A percentile compares a stretch with the other conserved stretches of the same genome.
Conservation (phyloP, 2,888 invertebrate species). For the Hetaerina titia region DNA sequence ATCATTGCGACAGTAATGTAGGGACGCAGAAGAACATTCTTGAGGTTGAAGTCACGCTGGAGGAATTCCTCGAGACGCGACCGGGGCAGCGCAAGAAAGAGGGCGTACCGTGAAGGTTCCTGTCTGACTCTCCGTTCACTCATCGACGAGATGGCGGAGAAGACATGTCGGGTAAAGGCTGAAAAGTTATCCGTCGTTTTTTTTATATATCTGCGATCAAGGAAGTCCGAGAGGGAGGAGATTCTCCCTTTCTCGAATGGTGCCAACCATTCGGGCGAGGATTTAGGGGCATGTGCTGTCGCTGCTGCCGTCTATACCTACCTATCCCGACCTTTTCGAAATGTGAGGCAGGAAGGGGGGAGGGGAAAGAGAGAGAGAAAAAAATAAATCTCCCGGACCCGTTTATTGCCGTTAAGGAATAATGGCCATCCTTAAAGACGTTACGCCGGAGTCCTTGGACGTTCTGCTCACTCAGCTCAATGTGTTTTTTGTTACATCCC, state of each 20-base stretch:
- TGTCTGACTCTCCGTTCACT: background rate
- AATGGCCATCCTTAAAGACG: slow-evolving; percentile 32
- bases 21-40: background rate
- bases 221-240: background rate
- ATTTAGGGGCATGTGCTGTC: background rate
- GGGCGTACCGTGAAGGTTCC: background rate
- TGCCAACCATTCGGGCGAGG: background rate
- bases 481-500: slow-evolving; percentile 22
- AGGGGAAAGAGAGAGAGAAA: background rate
- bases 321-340: background rate
- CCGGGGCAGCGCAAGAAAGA: background rate
- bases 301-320: background rate
- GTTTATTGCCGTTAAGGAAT: slow-evolving; percentile 26
- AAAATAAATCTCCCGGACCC: background rate
- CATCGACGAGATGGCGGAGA: background rate
- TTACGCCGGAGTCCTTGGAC: slow-evolving; percentile 32
- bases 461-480: slow-evolving; percentile 30
- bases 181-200: background rate
- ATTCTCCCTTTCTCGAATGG: background rate
- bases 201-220: background rate
- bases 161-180: background rate
- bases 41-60: background rate
- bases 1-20: background rate
- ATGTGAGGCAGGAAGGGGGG: background rate
- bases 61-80: background rate